phyloP scores from a whole-genome alignment of 1,140 invertebrate genomes.

The Pseudomyrmex concolor region DNA sequence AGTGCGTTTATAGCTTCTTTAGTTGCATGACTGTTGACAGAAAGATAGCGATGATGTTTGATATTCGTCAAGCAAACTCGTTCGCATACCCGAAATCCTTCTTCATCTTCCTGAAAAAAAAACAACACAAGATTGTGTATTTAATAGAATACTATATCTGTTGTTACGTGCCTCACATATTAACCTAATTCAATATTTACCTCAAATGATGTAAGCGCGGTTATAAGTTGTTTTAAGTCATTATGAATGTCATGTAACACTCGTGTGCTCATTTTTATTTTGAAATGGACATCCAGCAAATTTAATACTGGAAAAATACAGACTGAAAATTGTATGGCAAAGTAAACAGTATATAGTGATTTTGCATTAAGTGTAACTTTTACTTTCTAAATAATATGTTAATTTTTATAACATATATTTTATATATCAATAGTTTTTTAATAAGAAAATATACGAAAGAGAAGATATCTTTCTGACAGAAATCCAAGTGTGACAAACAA shows the following conservation, averaged over 20 bases:
- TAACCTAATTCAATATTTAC: conserved; percentile 67
- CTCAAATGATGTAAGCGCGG: conserved; percentile 80
- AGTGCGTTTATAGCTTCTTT: conserved; percentile 80
- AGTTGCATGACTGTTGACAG: conserved; percentile 80
- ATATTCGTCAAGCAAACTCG: conserved; percentile 83
- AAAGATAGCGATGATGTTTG: conserved; percentile 83
- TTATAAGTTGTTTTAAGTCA: conserved; percentile 81
- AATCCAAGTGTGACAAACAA: neutral
- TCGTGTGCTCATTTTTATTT: conserved; percentile 79
- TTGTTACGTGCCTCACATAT: neutral
- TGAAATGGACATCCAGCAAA: neutral
- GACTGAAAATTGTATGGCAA: neutral
- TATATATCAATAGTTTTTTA: neutral
- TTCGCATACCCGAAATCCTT: conserved; percentile 82
- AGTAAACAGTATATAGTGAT: no score
- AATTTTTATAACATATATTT: neutral
- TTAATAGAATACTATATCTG: neutral
- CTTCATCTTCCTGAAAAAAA: conserved; percentile 76
- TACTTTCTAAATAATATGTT: neutral
- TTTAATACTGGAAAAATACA: neutral
- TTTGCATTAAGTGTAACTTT: no score
- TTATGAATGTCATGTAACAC: conserved; percentile 79
- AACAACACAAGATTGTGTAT: neutral
- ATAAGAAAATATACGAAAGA: neutral
- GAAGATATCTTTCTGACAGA: neutral